Evolutionary conservation across 2,113 vertebrate genomes (phyloP).

Genomic region (Brachypodius melanocephalos): DNA sequence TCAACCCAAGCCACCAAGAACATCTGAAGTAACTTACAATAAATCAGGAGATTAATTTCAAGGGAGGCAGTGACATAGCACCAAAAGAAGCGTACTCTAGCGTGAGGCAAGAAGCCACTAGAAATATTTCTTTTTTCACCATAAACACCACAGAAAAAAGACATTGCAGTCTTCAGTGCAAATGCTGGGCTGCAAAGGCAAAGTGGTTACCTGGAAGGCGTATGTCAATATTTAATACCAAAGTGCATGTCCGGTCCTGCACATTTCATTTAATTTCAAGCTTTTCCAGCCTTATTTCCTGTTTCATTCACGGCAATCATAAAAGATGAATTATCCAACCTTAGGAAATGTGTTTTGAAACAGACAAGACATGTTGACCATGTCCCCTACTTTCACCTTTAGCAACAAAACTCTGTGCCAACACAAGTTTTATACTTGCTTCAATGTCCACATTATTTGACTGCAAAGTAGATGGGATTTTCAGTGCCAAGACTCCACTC

Average conservation of each 20-base stretch:
- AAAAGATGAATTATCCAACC: neutral
- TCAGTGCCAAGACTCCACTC: neutral
- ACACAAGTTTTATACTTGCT: neutral
- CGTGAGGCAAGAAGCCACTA: neutral
- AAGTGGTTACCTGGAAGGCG: neutral
- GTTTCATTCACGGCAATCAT: neutral
- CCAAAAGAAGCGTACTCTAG: neutral
- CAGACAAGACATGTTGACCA: neutral
- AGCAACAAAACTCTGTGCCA: neutral
- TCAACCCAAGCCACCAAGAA: constrained; percentile 1
- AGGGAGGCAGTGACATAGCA: neutral
- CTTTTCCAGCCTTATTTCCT: neutral
- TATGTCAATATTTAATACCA: constrained; percentile 20
- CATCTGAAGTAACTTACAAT: neutral
- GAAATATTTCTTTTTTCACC: neutral
- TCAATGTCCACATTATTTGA: neutral
- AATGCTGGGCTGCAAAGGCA: neutral
- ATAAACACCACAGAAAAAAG: neutral
- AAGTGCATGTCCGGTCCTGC: neutral
- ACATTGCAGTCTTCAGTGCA: neutral
- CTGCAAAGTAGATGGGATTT: neutral
- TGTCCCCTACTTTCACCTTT: neutral
- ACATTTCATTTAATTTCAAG: constrained; percentile 10
- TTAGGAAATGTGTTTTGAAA: neutral
- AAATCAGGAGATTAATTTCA: constrained; percentile 14